phyloP scores from a whole-genome alignment of 2,888 invertebrate species.

The Stenchaetothrips biformis region DNA sequence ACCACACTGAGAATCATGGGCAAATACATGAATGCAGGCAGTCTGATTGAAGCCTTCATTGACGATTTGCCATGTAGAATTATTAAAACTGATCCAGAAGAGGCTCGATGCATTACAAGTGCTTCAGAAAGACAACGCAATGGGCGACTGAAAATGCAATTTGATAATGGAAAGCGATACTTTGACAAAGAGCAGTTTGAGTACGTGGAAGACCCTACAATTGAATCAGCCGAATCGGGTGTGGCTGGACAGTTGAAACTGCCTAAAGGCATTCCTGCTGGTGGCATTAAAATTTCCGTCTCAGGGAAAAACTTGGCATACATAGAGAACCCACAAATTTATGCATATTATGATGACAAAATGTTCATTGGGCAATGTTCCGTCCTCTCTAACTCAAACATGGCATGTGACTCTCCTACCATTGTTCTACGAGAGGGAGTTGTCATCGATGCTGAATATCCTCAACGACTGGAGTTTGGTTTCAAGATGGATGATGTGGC shows the following conservation, averaged over 20 bases:
- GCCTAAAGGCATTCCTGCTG: conserved; percentile 86
- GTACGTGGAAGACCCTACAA: conserved; percentile 85
- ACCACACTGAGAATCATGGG: conserved; percentile 87
- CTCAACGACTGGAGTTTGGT: conserved; percentile 81
- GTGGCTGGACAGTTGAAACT: conserved; percentile 66
- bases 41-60: conserved; percentile 81
- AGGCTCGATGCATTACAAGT: conserved; percentile 77
- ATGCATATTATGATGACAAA: conserved; percentile 80
- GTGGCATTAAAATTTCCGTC: conserved; percentile 86
- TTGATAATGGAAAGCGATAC: conserved; percentile 73
- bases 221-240: conserved; percentile 79
- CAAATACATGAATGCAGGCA: conserved; percentile 91
- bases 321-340: conserved; percentile 89
- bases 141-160: conserved; percentile 74
- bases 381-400: conserved; percentile 68
- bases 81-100: conserved; percentile 65
- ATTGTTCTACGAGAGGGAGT: conserved; percentile 65
- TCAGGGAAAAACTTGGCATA: conserved; percentile 83
- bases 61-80: conserved; percentile 83
- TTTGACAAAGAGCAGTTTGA: conserved; percentile 76
- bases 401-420: conserved; percentile 81
- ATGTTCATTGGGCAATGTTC: conserved; percentile 68
- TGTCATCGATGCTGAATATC: conserved; percentile 71
- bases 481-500: conserved; percentile 94
- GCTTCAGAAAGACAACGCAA: conserved; percentile 63